Evolutionary conservation across 2,888 invertebrate genomes (phyloP).

Genomic region (Amiota communis): DNA sequence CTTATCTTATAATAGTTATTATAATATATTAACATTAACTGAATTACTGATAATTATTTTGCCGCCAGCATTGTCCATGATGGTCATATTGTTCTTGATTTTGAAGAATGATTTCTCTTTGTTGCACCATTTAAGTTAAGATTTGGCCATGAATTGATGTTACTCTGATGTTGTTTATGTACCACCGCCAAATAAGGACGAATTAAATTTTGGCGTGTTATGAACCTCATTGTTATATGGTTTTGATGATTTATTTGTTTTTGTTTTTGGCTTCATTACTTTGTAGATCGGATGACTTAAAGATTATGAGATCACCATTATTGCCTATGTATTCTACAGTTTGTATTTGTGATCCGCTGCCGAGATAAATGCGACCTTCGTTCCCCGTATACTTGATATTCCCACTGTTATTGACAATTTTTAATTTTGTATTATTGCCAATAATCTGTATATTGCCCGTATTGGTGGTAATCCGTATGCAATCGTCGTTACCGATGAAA

Average conservation of each 20-base stretch:
- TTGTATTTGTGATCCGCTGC: slow-evolving; percentile 66
- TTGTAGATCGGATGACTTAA: slow-evolving; percentile 58
- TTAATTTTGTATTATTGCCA: slow-evolving; percentile 69
- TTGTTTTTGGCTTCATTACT: too few species aligned
- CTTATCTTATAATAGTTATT: not conserved
- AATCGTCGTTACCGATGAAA: slow-evolving; percentile 71
- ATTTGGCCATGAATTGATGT: slow-evolving; percentile 52
- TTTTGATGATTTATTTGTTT: not conserved
- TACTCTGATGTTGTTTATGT: not conserved
- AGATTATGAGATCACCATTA: slow-evolving; percentile 69
- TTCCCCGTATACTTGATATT: slow-evolving; percentile 69
- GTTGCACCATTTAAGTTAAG: slow-evolving; percentile 32
- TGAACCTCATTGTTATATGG: not conserved
- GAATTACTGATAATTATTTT: slow-evolving; percentile 67
- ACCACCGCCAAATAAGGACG: slow-evolving; percentile 21
- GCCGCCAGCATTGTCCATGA: slow-evolving; percentile 60
- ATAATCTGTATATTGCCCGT: slow-evolving; percentile 67
- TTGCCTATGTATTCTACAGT: slow-evolving; percentile 70
- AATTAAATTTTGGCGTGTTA: slow-evolving; percentile 31
- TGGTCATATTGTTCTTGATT: slow-evolving; percentile 60
- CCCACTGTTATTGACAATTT: slow-evolving; percentile 67
- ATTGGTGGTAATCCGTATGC: slow-evolving; percentile 67
- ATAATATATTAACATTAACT: slow-evolving; percentile 63
- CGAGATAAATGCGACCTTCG: slow-evolving; percentile 70
- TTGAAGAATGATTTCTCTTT: slow-evolving; percentile 46